Base-by-base conservation (phyloP, 1,140 invertebrate species). In the Sesamia nonagrioides region DNA sequence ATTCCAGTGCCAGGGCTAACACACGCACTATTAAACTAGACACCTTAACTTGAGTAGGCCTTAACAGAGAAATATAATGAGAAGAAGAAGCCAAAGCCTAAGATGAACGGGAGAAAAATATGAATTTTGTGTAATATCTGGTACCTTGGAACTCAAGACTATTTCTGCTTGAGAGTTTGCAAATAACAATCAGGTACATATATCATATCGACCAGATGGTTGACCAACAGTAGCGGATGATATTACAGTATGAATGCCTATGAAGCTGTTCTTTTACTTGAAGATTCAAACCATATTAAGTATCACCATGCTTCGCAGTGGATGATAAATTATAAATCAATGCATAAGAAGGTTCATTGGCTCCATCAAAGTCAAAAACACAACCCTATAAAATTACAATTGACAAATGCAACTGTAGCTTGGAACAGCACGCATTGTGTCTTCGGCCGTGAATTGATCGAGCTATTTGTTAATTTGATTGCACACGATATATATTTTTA, bases 1-100 rank as follows among this genome's bases (percentile, higher is more conserved):
- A 42, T 56, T 42, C 61, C 61, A 66, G 37, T 66, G 61, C 40
- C 66, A 69, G 66, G 66, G 66, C 50, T 69, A 66, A 66, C 37
- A 42, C 17, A 6, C 11, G 17, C 17, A 42, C 11, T 66, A 42
- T 4, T 21, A 11, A 18, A 66, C 21, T 4, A 1, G 0, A 40
- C 13, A 18, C 17, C 35, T 35, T 17, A 17, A 27, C 18, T 6
- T 27, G 21, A 8, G 18, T 21, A 56, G 52, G 18, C 6, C 27
- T 15, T 21, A 3, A 5, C 5, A n/a, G 15, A 50, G 13, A 13
- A 11, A 13, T 4, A n/a, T 5, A 50, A 50, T 50, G 13, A 50
- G 45, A 50, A 50, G 45, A 50, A 50, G 15, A 50, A 2, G 4
- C 1, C 45, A n/a, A 50, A 0, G 15, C 1, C 15, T 15, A n/a